These are phyloP conservation scores for Ophiothrix spiculata DNA, from an alignment of 35 echinoderm and acorn worm species.

Conservation along the genomic window DNA sequence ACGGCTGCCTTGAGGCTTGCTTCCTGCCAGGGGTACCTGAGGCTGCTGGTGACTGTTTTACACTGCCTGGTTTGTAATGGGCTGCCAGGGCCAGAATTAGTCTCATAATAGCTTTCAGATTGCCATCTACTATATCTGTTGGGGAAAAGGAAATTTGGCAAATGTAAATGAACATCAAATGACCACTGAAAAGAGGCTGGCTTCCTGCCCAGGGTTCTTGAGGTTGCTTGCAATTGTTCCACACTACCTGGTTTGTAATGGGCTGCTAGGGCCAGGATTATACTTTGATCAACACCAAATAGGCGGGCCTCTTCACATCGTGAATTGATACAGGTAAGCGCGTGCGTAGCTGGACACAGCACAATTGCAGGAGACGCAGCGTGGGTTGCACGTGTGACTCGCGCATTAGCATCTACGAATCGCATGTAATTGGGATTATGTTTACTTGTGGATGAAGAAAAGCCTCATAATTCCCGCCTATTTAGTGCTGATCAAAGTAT, in stretches of 20 bases:
- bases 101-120: slow-evolving; percentile 94
- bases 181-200: slow-evolving; percentile 60
- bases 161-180: too few relatives aligned
- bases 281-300: too few relatives aligned
- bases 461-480: too few relatives aligned
- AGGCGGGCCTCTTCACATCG: too few relatives aligned
- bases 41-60: slow-evolving; percentile 78
- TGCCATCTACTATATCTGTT: slow-evolving; percentile 95
- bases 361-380: too few relatives aligned
- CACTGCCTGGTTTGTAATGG: slow-evolving; percentile 96
- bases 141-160: background rate
- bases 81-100: slow-evolving; percentile 90
- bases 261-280: slow-evolving; percentile 90
- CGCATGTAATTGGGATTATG: too few relatives aligned
- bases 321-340: too few relatives aligned
- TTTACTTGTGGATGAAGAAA: too few relatives aligned
- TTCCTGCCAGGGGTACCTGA: slow-evolving; percentile 9
- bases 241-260: slow-evolving; percentile 98
- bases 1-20: slow-evolving; percentile 58
- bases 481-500: slow-evolving; percentile 71
- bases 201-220: slow-evolving; percentile 16
- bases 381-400: too few relatives aligned
- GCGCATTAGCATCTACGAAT: too few relatives aligned
- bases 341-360: too few relatives aligned
- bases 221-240: slow-evolving; percentile 68